Conservation (phyloP, 2,113 vertebrate species). For the Callospermophilus lateralis region DNA sequence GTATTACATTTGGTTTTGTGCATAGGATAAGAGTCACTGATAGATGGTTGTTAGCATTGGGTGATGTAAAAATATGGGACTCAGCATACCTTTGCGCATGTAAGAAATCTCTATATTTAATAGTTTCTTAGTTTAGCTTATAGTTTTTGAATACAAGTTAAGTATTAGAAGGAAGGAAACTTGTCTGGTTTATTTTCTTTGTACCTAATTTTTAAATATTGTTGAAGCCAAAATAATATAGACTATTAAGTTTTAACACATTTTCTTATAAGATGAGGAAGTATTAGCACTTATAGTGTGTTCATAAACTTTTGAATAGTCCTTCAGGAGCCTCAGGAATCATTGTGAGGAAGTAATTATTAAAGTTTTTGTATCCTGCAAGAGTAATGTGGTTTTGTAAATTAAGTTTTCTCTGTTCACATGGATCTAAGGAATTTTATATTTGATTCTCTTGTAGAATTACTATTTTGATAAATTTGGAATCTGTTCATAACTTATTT, state of each 20-base stretch:
- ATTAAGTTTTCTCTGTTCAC: neutral
- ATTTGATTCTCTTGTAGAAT: neutral
- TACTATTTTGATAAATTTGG: neutral
- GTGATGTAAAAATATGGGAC: neutral
- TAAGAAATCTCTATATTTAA: constrained; percentile 29
- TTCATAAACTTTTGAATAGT: neutral
- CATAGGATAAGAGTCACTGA: neutral
- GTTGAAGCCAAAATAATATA: neutral
- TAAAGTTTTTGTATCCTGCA: neutral
- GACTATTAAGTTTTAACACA: neutral
- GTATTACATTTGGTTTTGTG: neutral
- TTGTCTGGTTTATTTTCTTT: neutral
- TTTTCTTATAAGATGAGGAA: constrained; percentile 40
- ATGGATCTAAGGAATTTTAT: constrained; percentile 25
- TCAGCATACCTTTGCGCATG: neutral
- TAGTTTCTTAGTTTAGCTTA: neutral
- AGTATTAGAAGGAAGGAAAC: neutral
- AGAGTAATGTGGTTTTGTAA: constrained; percentile 6
- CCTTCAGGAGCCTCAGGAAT: neutral
- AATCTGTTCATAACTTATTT: constrained; percentile 45
- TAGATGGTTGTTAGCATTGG: neutral
- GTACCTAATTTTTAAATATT: neutral
- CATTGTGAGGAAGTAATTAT: neutral
- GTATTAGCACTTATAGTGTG: neutral
- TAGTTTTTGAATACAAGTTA: constrained; percentile 22